phyloP scores from a whole-genome alignment of 1,140 invertebrate species.

The Sipha flava region DNA sequence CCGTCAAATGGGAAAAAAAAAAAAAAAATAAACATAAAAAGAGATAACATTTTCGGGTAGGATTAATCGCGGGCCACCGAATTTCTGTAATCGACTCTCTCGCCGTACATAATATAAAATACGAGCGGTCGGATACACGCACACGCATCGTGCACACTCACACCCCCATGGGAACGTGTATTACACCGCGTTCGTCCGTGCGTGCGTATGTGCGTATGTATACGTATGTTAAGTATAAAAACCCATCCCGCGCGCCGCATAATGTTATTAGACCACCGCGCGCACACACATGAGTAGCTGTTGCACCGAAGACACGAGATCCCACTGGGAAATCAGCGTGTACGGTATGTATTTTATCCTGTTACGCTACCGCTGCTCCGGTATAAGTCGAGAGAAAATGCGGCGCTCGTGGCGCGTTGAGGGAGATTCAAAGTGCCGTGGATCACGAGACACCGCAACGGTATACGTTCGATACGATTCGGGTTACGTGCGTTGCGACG shows the following conservation, averaged over 20 bases:
- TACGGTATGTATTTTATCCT: not conserved
- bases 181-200: not conserved
- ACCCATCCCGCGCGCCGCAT: not conserved
- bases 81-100: slow-evolving; percentile 31
- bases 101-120: not conserved
- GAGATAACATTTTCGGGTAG: slow-evolving; percentile 30
- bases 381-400: not conserved
- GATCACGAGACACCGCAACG: not conserved
- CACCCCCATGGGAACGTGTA: not conserved
- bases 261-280: slow-evolving; percentile 17
- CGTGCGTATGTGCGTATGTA: not conserved
- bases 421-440: not conserved
- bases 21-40: not conserved
- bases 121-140: not conserved
- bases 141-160: not conserved
- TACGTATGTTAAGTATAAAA: not conserved
- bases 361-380: too few species aligned
- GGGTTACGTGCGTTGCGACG: too few species aligned
- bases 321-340: slow-evolving; percentile 22
- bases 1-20: not conserved
- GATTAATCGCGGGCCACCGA: slow-evolving; percentile 30
- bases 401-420: not conserved
- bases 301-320: slow-evolving; percentile 26
- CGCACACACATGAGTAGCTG: not conserved
- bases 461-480: not conserved